Base-by-base conservation (phyloP, 1,140 invertebrate genomes). In the Cryptotermes secundus region DNA sequence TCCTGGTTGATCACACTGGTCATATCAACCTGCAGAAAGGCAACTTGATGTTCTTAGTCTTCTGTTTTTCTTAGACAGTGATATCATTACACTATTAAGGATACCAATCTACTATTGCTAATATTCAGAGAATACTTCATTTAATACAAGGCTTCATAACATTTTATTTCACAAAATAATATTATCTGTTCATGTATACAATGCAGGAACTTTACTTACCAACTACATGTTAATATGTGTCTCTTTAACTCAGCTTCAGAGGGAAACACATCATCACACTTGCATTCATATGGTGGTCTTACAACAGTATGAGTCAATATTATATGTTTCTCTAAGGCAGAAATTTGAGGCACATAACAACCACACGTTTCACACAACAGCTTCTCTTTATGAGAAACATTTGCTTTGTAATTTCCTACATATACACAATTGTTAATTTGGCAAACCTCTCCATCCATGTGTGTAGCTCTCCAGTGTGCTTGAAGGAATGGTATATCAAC, bases 211-310 rank as follows among this genome's bases (percentile, higher is more conserved):
- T 65, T n/a, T 1, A 65, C 59, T 65, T 31, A 65, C 59, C 59
- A 65, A 65, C n/a, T 65, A 65, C 59, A 65, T n/a, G 59, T 65
- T n/a, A 31, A 65, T 65, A 65, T 65, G 59, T 65, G 59, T n/a
- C 24, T 65, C n/a, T 65, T 65, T n/a, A 65, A 14, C n/a, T 65
- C 59, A 65, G 22, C 59, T 31, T 65, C 26, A 7, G 59, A 65
- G 24, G 59, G 1, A 65, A 65, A 65, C 59, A 65, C 59, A 65
- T 65, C 59, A 65, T 65, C 59, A 31, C 59, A 65, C 59, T 65
- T 65, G 12, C 59, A 65, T 65, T 65, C 59, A 31, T 65, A 65
- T 65, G 59, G 59, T 65, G 59, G 59, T 65, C 12, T 65, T 65
- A 65, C 12, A 65, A 65, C 59, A 65, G 59, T 65, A 12, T 65